phyloP scores from a whole-genome alignment of 1,140 invertebrate genomes.

The Cydia splendana region DNA sequence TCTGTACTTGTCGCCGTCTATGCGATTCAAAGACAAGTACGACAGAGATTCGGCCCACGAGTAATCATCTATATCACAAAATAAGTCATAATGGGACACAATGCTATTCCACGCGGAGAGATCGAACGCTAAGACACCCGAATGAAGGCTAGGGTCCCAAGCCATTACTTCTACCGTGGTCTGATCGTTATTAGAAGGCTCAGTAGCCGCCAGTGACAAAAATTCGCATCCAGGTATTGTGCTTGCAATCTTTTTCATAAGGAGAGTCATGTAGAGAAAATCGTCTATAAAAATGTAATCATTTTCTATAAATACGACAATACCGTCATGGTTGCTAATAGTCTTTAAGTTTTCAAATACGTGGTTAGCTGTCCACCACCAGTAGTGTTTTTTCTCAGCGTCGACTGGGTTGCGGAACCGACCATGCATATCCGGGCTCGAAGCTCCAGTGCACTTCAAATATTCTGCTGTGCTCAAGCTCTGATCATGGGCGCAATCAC shows the following conservation, averaged over 20 bases:
- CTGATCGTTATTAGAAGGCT: constrained; percentile 28
- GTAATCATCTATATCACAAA: constrained; percentile 52
- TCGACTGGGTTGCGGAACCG: constrained; percentile 43
- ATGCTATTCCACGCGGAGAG: constrained; percentile 49
- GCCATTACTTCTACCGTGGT: constrained; percentile 43
- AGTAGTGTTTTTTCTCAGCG: constrained; percentile 53
- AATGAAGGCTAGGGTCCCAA: constrained; percentile 49
- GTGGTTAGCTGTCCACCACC: constrained; percentile 64
- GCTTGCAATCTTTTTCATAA: constrained; percentile 48
- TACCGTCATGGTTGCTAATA: constrained; percentile 39
- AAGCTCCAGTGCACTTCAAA: constrained; percentile 47
- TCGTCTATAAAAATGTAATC: constrained; percentile 51
- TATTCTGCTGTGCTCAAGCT: constrained; percentile 40
- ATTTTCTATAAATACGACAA: constrained; percentile 51
- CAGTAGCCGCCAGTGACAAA: constrained; percentile 42
- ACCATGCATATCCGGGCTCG: constrained; percentile 47
- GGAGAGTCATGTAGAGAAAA: constrained; percentile 50
- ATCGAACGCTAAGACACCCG: constrained; percentile 48
- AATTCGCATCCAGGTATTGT: constrained; percentile 45
- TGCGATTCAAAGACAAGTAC: constrained; percentile 52
- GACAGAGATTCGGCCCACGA: constrained; percentile 56
- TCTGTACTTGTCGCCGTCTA: constrained; percentile 47
- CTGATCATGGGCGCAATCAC: constrained; percentile 48
- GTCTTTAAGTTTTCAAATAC: constrained; percentile 53
- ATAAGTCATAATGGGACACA: constrained; percentile 50